Conservation (phyloP, 2,113 vertebrate genomes). For the Tretioscincus oriximinensis region DNA sequence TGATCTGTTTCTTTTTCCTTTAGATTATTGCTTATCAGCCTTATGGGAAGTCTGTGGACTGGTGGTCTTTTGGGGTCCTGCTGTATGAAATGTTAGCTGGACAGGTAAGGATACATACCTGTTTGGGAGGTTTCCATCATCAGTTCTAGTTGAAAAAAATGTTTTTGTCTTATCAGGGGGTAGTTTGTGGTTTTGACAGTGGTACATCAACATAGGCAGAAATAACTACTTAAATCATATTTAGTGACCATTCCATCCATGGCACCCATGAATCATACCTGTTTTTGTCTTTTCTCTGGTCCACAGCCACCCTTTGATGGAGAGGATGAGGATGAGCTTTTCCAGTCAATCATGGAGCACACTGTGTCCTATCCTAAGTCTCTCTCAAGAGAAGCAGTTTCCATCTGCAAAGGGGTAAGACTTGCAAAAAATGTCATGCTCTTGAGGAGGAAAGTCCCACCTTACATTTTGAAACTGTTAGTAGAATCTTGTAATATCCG, state of each 20-base stretch:
- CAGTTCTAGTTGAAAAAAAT: not conserved
- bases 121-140: not conserved
- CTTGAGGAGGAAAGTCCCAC: not conserved
- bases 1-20: no score
- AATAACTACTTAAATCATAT: not conserved
- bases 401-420: constrained; percentile 90
- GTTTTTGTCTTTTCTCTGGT: not conserved
- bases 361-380: constrained; percentile 87
- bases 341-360: constrained; percentile 92
- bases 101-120: constrained; percentile 72
- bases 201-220: not conserved
- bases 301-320: constrained; percentile 87
- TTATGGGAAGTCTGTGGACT: constrained; percentile 87
- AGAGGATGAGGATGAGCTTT: constrained; percentile 89
- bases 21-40: constrained; percentile 92
- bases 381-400: constrained; percentile 85
- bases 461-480: not conserved
- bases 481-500: not conserved
- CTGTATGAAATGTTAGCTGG: constrained; percentile 92
- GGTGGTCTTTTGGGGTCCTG: constrained; percentile 92
- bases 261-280: not conserved
- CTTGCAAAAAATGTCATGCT: not conserved
- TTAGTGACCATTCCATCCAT: not conserved
- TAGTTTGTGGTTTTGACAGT: not conserved
- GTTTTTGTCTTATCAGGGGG: not conserved